A percentile compares a stretch with the other conserved stretches of the same genome.
These are phyloP conservation scores for Paratrypauchen microcephalus DNA, from an alignment of 2,797 vertebrate genomes.

Conservation along the genomic window DNA sequence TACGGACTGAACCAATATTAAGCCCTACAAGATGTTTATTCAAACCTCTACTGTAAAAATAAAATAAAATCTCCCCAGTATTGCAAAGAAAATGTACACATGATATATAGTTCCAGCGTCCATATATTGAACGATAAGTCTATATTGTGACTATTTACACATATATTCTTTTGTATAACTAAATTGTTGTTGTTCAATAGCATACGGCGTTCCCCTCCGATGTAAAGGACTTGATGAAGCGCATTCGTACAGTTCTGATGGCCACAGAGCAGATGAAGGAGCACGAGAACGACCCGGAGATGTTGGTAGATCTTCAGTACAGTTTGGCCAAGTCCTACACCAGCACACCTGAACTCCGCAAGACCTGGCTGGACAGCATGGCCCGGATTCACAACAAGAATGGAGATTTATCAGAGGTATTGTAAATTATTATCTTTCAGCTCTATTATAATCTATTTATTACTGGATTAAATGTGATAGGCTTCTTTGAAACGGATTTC, in stretches of 20 bases:
- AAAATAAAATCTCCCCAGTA: too few relatives aligned
- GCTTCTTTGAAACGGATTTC: not conserved
- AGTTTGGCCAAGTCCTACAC: slow-evolving; percentile 98
- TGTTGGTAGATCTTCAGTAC: slow-evolving; percentile 98
- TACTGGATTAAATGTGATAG: not conserved
- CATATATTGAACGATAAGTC: too few relatives aligned
- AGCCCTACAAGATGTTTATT: too few relatives aligned
- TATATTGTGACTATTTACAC: too few relatives aligned
- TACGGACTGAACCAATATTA: too few relatives aligned
- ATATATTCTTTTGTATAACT: too few relatives aligned
- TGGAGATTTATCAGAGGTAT: slow-evolving; percentile 92
- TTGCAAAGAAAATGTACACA: too few relatives aligned
- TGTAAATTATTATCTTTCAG: not conserved
- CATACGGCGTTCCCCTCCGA: slow-evolving; percentile 94
- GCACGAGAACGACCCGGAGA: slow-evolving; percentile 95
- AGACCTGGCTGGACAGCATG: slow-evolving; percentile 99
- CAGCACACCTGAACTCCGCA: slow-evolving; percentile 96
- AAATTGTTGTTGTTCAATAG: slow-evolving; percentile 58
- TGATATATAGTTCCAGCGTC: too few relatives aligned
- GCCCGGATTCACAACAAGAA: slow-evolving; percentile 96
- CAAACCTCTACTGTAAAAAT: too few relatives aligned
- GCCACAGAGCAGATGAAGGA: slow-evolving; percentile 99
- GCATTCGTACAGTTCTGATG: slow-evolving; percentile 97
- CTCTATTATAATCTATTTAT: not conserved
- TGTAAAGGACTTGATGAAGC: slow-evolving; percentile 95